Evolutionary conservation across 2,113 vertebrate species (phyloP), one percentile per base, ranked within the genome.

Genomic region (Pygoscelis adeliae): DNA sequence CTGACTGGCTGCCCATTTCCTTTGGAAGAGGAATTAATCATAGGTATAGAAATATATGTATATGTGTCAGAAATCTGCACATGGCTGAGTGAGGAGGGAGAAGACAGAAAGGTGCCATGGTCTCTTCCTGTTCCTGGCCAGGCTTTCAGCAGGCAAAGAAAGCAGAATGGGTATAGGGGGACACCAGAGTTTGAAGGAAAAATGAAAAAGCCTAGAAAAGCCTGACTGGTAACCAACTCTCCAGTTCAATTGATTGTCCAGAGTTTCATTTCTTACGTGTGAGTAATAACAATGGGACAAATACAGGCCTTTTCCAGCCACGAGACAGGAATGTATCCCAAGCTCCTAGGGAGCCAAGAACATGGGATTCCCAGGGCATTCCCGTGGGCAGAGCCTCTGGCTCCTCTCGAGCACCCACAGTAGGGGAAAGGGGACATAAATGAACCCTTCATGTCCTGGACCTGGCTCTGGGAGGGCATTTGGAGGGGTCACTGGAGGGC

Each of bases 301-400:
- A 82, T 30, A 62, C 3, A 52, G 13, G 2, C 29, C 42, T 88
- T 78, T 65, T 34, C 47, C 44, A 82, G 21, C 8, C 5, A 1
- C 50, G 14, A 88, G 25, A 15, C 40, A 50, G 32, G 49, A 79
- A 73, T 27, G 0, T 49, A 65, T 30, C 55, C 25, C 53, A 38
- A 36, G 6, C 3, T 78, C n/a, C 4, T 13, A 19, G 2, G 1
- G 13, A 10, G 5, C 13, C 18, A 9, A n/a, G 38, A 58, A 69
- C 17, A 65, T 50, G 21, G n/a, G 3, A 52, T 62, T 85, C 22
- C 12, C 32, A 34, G 10, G 9, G 5, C 27, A 52, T 59, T 65
- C 17, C 15, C 58, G 38, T 63, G 42, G 32, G 15, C 29, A 71
- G 29, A 69, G 5, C 38, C 40, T 73, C 30, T 73, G 26, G 22